Evolutionary conservation across 1,140 invertebrate genomes (phyloP).

Genomic region (Stegodyphus dumicola): DNA sequence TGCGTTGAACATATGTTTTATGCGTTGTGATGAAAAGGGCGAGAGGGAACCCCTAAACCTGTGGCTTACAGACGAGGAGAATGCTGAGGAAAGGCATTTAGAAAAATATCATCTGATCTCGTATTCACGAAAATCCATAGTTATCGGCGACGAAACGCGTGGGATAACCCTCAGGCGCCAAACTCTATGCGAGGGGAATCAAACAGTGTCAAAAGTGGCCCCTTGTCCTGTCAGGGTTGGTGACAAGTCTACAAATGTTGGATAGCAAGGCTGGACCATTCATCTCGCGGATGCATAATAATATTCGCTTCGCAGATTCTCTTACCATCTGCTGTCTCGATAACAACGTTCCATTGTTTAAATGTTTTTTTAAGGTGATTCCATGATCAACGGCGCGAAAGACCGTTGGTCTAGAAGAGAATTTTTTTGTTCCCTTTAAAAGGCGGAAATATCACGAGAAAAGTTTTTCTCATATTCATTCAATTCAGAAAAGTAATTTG

Average conservation of each 20-base stretch:
- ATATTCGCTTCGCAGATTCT: too few relatives aligned
- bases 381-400: too few relatives aligned
- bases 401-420: too few relatives aligned
- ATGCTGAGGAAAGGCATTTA: not conserved
- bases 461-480: too few relatives aligned
- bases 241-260: slow-evolving; percentile 53
- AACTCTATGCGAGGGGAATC: not conserved
- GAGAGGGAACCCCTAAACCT: not conserved
- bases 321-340: too few relatives aligned
- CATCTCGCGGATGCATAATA: not conserved
- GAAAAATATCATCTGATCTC: slow-evolving; percentile 25
- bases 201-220: slow-evolving; percentile 13
- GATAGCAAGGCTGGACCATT: not conserved
- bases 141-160: slow-evolving; percentile 7
- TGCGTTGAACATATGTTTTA: too few relatives aligned
- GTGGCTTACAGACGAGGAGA: not conserved
- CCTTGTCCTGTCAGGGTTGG: slow-evolving; percentile 17
- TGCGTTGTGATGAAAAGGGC: not conserved
- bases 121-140: slow-evolving; percentile 39
- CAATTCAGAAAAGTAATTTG: too few relatives aligned
- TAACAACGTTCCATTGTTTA: too few relatives aligned
- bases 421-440: too few relatives aligned
- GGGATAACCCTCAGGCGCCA: slow-evolving; percentile 27
- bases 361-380: too few relatives aligned
- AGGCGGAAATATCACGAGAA: too few relatives aligned